A percentile compares a stretch with the other conserved stretches of the same genome.
These are phyloP conservation scores for Cavia porcellus DNA, from an alignment of 2,113 vertebrate species.

Conservation along the genomic window DNA sequence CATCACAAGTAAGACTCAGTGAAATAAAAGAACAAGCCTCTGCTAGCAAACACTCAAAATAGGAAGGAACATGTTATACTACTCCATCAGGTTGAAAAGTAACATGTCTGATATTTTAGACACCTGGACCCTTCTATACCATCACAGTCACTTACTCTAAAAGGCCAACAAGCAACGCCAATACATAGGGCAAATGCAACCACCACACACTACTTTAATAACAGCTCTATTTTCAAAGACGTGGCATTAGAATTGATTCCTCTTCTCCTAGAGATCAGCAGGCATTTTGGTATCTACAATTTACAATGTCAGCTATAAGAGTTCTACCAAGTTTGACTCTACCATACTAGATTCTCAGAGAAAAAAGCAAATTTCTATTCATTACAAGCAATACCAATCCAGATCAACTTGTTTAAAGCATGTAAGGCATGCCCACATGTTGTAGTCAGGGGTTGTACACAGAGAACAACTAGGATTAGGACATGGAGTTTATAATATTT, in stretches of 20 bases:
- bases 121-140: not conserved
- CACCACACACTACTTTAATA: not conserved
- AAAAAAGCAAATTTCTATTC: not conserved
- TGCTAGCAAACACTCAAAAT: not conserved
- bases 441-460: no score
- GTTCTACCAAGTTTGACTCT: not conserved
- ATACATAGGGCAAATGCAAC: not conserved
- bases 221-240: not conserved
- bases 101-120: not conserved
- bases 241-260: not conserved
- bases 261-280: not conserved
- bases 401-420: not conserved
- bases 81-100: rapidly evolving
- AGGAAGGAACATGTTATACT: not conserved
- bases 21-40: conserved; percentile 8
- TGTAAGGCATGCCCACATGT: not conserved
- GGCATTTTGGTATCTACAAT: not conserved
- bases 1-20: conserved; percentile 1
- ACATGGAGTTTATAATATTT: no score
- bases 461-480: no score
- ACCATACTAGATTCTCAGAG: not conserved
- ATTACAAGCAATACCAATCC: not conserved
- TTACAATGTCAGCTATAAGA: not conserved
- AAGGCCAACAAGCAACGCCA: not conserved
- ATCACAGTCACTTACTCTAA: not conserved